Conservation (phyloP, 2,888 invertebrate species). For the Invenusta paracnida region DNA sequence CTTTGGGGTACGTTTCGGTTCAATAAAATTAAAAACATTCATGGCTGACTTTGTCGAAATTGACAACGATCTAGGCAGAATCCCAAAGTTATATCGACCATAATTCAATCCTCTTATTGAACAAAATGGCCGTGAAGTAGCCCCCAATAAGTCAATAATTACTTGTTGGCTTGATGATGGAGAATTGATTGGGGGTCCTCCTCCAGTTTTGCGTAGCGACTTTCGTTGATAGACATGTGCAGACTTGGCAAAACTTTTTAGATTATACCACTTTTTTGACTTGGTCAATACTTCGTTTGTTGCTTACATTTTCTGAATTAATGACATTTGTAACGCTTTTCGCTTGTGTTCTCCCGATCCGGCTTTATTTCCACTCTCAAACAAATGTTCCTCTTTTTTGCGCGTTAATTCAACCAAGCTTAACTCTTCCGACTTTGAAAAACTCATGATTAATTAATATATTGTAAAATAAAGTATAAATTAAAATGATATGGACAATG, state of each 20-base stretch:
- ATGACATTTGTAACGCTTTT: not conserved
- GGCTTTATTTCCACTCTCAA: not conserved
- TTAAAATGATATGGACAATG: not conserved
- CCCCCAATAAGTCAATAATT: not conserved
- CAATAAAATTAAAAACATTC: not conserved
- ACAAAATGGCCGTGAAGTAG: not conserved
- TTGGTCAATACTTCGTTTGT: not conserved
- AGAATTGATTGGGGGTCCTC: not conserved
- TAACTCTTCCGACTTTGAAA: not conserved
- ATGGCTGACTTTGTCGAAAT: not conserved
- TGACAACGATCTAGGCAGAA: not conserved
- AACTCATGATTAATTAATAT: not conserved
- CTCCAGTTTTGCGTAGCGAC: not conserved
- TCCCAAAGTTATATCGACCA: not conserved
- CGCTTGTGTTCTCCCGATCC: not conserved
- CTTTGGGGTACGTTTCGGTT: not conserved
- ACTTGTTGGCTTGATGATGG: not conserved
- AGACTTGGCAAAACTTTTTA: too few species aligned
- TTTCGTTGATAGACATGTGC: not conserved
- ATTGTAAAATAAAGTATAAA: not conserved
- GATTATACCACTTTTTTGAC: not conserved
- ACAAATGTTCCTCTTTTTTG: not conserved
- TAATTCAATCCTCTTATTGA: not conserved
- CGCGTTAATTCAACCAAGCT: not conserved
- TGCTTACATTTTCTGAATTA: not conserved